Evolutionary conservation across 1,140 invertebrate species (phyloP).

Genomic region (Eriocheir sinensis): DNA sequence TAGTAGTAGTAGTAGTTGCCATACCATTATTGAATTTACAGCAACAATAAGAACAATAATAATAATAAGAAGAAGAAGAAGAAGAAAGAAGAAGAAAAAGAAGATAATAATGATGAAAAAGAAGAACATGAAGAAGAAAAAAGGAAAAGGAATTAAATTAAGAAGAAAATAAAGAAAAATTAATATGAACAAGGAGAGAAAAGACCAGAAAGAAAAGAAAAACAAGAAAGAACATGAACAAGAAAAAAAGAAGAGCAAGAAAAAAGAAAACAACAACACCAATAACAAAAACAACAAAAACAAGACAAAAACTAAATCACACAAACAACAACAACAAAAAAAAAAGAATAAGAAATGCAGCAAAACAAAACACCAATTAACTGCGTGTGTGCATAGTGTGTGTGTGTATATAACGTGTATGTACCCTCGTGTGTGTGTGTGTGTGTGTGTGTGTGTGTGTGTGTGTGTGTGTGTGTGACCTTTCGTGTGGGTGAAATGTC

Average conservation of each 20-base stretch:
- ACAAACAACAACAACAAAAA: not conserved
- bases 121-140: not conserved
- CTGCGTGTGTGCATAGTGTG: not conserved
- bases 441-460: slow-evolving; percentile 47
- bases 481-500: not conserved
- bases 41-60: not conserved
- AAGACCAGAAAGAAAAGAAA: not conserved
- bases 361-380: not conserved
- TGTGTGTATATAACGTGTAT: not conserved
- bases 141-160: not conserved
- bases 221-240: not conserved
- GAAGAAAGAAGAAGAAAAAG: not conserved
- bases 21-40: not conserved
- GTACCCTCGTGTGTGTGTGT: not conserved
- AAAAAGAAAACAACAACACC: not conserved
- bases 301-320: not conserved
- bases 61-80: not conserved
- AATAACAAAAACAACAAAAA: not conserved
- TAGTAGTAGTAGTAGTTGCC: not conserved
- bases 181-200: not conserved
- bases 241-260: not conserved
- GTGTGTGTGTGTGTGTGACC: not conserved
- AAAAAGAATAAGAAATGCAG: not conserved
- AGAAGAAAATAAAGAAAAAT: not conserved
- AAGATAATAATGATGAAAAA: not conserved